Evolutionary conservation across 2,113 vertebrate species (phyloP), one percentile per base, ranked within the genome.

Genomic region (Ifrita kowaldi): DNA sequence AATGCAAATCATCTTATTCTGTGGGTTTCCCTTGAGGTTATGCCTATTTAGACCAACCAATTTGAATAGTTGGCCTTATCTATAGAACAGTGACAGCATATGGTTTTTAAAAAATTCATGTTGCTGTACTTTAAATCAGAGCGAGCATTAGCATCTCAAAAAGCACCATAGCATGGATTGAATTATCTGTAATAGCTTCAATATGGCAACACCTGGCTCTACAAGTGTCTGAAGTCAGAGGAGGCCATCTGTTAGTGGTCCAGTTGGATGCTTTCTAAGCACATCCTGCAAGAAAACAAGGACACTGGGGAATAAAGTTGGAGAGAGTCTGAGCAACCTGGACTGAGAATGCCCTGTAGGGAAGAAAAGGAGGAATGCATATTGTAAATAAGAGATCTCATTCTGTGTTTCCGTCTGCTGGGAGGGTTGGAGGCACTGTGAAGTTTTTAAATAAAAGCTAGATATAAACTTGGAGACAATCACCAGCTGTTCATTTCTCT

Each of bases 371-470:
- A 73, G 16, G n/a, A 64, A 57, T 78, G 76, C 46, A 33, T 18
- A 30, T 71, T 75, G 42, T 63, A 95, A 90, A 79, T 78, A 60
- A 89, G 49, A 62, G 14, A 60, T 93, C 79, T 92, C 50, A 28
- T 46, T 62, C 71, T 64, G 35, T 49, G 57, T 53, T 90, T 84
- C 47, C 49, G 74, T 85, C 93, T 94, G 35, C 62, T 90, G 76
- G 84, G 68, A 73, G 91, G 74, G 75, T 75, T 80, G 63, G 59
- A 85, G 21, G 49, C 62, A 57, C 59, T 53, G 64, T 70, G 90
- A 81, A 92, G 82, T 87, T 95, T 96, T 94, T 89, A 90, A 96
- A 94, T 95, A 96, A 90, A 93, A 90, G 83, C 83, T 64, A 84
- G 93, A 56, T 92, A 79, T 53, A 78, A 86, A 94, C 85, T 88